Evolutionary conservation across 2,888 invertebrate species (phyloP).

Genomic region (Cephonodes hylas): DNA sequence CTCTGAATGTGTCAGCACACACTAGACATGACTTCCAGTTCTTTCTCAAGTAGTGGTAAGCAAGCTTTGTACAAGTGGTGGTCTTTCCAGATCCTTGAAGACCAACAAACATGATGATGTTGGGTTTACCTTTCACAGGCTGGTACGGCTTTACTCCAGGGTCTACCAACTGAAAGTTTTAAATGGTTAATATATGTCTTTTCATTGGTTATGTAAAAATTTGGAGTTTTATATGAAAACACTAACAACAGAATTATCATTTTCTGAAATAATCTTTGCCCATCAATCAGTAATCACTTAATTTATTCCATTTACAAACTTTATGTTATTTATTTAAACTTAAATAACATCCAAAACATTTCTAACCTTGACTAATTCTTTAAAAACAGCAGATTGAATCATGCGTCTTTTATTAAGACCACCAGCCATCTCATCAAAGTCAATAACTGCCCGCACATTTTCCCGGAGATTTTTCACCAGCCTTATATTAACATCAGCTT

Average conservation of each 20-base stretch:
- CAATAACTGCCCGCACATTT: slow-evolving; percentile 98
- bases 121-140: slow-evolving; percentile 96
- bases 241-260: too few relatives aligned
- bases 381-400: slow-evolving; percentile 99
- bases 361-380: slow-evolving; percentile 95
- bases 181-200: too few relatives aligned
- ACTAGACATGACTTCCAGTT: slow-evolving; percentile 99
- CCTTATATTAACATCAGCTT: slow-evolving; percentile 98
- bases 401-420: slow-evolving; percentile 98
- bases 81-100: slow-evolving; percentile 99
- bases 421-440: slow-evolving; percentile 99
- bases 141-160: slow-evolving; percentile 98
- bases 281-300: too few relatives aligned
- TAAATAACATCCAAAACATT: too few relatives aligned
- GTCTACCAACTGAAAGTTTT: slow-evolving; percentile 93
- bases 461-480: slow-evolving; percentile 97
- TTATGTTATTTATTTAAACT: too few relatives aligned
- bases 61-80: slow-evolving; percentile 99
- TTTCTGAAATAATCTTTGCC: too few relatives aligned
- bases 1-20: slow-evolving; percentile 99
- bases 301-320: too few relatives aligned
- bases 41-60: slow-evolving; percentile 98
- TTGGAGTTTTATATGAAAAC: too few relatives aligned
- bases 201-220: too few relatives aligned
- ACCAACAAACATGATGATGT: slow-evolving; percentile 99